Conservation (phyloP, 2,888 invertebrate genomes). For the Corythucha ciliata region DNA sequence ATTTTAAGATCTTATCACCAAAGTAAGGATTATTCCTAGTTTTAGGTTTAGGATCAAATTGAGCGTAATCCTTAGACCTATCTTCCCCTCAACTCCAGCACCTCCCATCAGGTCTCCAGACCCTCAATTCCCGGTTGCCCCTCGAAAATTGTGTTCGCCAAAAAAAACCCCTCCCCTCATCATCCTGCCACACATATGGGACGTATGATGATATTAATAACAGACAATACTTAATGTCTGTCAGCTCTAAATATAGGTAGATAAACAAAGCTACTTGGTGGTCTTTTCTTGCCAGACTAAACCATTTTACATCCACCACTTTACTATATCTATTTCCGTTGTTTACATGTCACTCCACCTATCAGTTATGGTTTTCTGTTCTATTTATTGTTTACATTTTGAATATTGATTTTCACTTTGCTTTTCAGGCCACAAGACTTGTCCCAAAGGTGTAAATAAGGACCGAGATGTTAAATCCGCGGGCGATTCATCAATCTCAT, state of each 20-base stretch:
- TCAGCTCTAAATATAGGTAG: constrained; percentile 21
- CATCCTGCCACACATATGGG: no score
- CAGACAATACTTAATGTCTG: constrained; percentile 19
- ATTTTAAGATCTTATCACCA: no score
- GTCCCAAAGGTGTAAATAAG: constrained; percentile 30
- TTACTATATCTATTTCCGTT: constrained; percentile 21
- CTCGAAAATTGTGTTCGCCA: no score
- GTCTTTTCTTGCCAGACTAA: constrained; percentile 17
- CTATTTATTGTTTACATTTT: constrained; percentile 21
- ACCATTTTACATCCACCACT: constrained; percentile 4
- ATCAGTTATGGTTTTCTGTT: constrained; percentile 21
- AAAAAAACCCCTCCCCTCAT: no score
- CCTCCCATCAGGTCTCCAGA: no score
- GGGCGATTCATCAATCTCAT: no score
- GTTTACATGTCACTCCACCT: constrained; percentile 23
- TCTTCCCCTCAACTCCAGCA: no score
- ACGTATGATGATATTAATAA: constrained; percentile 26
- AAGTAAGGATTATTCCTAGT: no score
- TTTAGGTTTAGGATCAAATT: no score
- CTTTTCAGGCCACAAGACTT: constrained; percentile 30
- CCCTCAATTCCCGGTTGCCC: no score
- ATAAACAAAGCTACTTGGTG: constrained; percentile 22
- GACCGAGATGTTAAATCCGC: no score
- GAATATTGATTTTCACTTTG: constrained; percentile 20
- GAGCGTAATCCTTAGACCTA: no score